Evolutionary conservation across 2,113 vertebrate species (phyloP).

Genomic region (Callithrix jacchus): DNA sequence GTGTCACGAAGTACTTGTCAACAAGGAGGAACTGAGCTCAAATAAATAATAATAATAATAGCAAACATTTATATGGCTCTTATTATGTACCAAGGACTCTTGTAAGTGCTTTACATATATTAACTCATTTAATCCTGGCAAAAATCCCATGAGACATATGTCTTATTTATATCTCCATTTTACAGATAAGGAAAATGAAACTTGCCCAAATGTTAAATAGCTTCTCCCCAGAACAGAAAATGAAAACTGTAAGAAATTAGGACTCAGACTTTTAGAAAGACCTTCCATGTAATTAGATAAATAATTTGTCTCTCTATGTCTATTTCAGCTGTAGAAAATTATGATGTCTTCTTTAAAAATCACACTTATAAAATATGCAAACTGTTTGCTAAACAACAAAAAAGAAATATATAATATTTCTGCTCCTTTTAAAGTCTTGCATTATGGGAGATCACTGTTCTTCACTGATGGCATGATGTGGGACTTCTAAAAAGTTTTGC

Average conservation of each 20-base stretch:
- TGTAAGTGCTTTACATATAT: background rate
- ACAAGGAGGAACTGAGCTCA: background rate
- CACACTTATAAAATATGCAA: background rate
- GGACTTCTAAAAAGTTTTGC: background rate
- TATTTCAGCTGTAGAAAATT: slow-evolving; percentile 43
- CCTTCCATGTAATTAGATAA: background rate
- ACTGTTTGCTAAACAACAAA: slow-evolving; percentile 19
- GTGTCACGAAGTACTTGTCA: slow-evolving; percentile 19
- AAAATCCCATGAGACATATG: background rate
- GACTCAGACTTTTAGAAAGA: slow-evolving; percentile 34
- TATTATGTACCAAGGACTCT: slow-evolving; percentile 3
- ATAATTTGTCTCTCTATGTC: slow-evolving; percentile 28
- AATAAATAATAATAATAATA: slow-evolving; percentile 6
- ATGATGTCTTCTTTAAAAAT: slow-evolving; percentile 39
- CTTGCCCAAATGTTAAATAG: slow-evolving; percentile 13
- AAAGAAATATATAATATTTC: background rate
- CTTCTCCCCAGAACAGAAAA: background rate
- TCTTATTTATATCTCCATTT: slow-evolving; percentile 31
- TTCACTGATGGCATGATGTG: background rate
- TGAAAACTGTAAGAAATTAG: slow-evolving; percentile 36
- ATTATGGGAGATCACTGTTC: background rate
- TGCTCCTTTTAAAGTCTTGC: background rate
- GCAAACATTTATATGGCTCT: slow-evolving; percentile 10
- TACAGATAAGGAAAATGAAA: slow-evolving; percentile 42
- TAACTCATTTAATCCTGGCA: slow-evolving; percentile 10